A percentile compares a stretch with the other conserved stretches of the same genome.
Evolutionary conservation across 37 sponge, comb jelly and placozoan genomes (phyloP).

Genomic region (Corticium candelabrum): DNA sequence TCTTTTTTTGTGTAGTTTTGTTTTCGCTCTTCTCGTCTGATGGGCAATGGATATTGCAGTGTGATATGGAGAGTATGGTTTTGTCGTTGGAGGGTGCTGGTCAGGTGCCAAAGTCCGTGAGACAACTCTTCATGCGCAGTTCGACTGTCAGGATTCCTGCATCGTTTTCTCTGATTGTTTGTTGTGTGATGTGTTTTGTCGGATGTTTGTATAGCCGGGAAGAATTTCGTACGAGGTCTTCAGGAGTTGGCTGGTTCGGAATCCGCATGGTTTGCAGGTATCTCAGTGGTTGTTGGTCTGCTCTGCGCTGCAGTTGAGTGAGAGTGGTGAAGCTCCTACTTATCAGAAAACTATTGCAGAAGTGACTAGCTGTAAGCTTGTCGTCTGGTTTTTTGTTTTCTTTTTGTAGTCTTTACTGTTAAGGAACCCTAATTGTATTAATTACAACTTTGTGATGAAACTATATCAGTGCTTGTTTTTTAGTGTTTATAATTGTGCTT

Average conservation of each 20-base stretch:
- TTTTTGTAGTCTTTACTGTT: no score
- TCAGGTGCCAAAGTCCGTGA: background rate
- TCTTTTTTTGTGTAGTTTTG: background rate
- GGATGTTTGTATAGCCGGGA: no score
- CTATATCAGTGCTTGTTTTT: no score
- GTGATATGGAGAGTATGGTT: background rate
- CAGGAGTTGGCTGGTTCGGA: background rate
- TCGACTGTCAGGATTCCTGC: no score
- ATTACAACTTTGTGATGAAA: no score
- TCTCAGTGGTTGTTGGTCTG: constrained; percentile 13
- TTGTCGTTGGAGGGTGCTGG: background rate
- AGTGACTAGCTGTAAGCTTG: constrained; percentile 14
- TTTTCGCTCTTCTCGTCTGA: background rate
- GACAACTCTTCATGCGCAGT: background rate
- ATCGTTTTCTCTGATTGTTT: no score
- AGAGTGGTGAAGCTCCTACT: background rate
- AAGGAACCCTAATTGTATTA: no score
- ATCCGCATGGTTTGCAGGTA: background rate
- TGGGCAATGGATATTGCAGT: background rate
- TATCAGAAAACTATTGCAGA: constrained; percentile 18
- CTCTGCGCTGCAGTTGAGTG: background rate
- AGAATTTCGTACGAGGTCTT: background rate
- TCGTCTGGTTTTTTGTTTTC: no score
- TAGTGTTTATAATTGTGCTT: background rate
- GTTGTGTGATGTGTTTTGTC: no score